Evolutionary conservation across 2,888 invertebrate species (phyloP).

Genomic region (Anaspis maculata): DNA sequence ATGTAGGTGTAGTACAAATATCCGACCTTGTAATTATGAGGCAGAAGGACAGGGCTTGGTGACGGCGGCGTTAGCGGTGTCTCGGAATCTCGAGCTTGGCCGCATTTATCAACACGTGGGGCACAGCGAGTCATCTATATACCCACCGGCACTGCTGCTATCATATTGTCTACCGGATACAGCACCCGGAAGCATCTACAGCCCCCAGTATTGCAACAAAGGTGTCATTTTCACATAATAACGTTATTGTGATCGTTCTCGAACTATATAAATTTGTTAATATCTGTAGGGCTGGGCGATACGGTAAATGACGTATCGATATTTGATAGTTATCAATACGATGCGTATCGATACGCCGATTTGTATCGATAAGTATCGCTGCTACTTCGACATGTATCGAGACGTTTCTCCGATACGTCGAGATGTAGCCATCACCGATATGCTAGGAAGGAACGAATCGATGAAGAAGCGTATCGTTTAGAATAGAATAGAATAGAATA

Average conservation of each 20-base stretch:
- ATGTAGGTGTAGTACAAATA: too few relatives aligned
- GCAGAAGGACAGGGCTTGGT: not conserved
- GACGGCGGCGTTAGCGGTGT: not conserved
- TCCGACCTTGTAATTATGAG: slow-evolving; percentile 13
- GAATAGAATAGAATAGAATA: too few relatives aligned
- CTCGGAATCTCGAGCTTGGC: slow-evolving; percentile 2
- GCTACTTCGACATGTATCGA: too few relatives aligned
- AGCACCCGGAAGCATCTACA: slow-evolving; percentile 21
- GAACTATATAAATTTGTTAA: slow-evolving; percentile 5
- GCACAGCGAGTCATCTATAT: slow-evolving; percentile 6
- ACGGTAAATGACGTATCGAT: slow-evolving; percentile 3
- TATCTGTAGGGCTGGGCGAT: slow-evolving; percentile 3
- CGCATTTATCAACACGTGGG: slow-evolving; percentile 13
- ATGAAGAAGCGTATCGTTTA: too few relatives aligned
- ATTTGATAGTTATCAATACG: too few relatives aligned
- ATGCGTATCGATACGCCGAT: too few relatives aligned
- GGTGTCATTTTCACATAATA: slow-evolving; percentile 24
- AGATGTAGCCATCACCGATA: too few relatives aligned
- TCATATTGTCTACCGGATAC: slow-evolving; percentile 22
- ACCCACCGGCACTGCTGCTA: slow-evolving; percentile 15
- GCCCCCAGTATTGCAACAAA: slow-evolving; percentile 22
- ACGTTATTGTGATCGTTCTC: slow-evolving; percentile 17
- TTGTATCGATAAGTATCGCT: too few relatives aligned
- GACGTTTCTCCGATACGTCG: too few relatives aligned
- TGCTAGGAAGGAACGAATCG: too few relatives aligned